Conservation (phyloP, 2,113 vertebrate species). For the Isichthys henryi region DNA sequence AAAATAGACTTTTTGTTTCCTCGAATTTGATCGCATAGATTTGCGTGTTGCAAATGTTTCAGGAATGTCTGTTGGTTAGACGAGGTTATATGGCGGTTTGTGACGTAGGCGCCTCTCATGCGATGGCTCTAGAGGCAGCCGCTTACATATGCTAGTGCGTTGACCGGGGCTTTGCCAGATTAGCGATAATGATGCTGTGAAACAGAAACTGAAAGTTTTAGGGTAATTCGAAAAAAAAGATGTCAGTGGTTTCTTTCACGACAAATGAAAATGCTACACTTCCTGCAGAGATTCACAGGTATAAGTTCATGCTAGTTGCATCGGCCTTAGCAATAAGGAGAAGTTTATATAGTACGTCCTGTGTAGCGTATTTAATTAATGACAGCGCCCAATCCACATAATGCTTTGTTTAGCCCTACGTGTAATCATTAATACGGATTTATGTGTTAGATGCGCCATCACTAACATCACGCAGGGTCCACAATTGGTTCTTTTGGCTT, state of each 20-base stretch:
- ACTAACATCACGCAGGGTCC: neutral
- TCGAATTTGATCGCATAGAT: neutral
- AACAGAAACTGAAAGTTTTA: neutral
- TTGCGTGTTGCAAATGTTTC: neutral
- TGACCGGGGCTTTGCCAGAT: neutral
- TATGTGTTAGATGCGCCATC: neutral
- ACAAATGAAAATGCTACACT: neutral
- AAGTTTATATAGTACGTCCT: neutral
- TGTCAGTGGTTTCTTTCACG: neutral
- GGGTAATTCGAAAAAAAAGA: neutral
- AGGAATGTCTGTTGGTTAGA: neutral
- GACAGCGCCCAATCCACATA: neutral
- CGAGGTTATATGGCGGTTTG: neutral
- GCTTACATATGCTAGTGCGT: neutral
- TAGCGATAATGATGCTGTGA: neutral
- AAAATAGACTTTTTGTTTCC: neutral
- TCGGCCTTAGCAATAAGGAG: neutral
- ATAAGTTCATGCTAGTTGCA: neutral
- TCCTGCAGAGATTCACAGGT: neutral
- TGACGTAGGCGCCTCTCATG: neutral
- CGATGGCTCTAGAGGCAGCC: neutral
- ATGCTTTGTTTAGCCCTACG: neutral
- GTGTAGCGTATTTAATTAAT: neutral
- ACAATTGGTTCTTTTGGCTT: neutral
- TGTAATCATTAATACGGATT: neutral